These are phyloP conservation scores for Miltochrista miniata DNA, from an alignment of 2,888 invertebrate species.

Conservation along the genomic window DNA sequence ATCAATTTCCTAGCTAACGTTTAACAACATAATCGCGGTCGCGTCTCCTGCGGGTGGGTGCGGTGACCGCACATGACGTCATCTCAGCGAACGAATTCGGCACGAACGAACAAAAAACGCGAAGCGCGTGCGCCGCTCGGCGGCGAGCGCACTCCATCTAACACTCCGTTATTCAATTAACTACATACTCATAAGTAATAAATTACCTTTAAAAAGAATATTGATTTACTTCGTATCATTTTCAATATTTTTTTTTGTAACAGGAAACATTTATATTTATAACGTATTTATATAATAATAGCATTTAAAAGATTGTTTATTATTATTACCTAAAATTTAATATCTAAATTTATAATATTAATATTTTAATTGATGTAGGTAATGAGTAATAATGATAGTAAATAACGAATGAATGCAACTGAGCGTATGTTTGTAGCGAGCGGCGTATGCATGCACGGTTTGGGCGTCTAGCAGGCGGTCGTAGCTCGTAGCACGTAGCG, in stretches of 20 bases:
- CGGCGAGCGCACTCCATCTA: conserved; percentile 73
- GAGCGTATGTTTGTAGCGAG: conserved; percentile 72
- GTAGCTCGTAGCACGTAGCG: conserved; percentile 31
- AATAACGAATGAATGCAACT: conserved; percentile 79
- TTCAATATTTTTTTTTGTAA: conserved; percentile 83
- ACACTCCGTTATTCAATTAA: conserved; percentile 82
- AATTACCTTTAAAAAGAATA: conserved; percentile 83
- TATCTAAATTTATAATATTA: conserved; percentile 82
- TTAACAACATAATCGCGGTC: conserved; percentile 81
- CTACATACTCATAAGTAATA: conserved; percentile 83
- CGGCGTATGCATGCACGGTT: conserved; percentile 50
- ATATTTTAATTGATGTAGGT: conserved; percentile 83
- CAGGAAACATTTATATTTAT: conserved; percentile 85
- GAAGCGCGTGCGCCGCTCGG: conserved; percentile 75
- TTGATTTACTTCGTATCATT: conserved; percentile 83
- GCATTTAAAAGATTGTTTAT: conserved; percentile 85
- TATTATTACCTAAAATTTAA: conserved; percentile 84
- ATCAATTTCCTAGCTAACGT: conserved; percentile 84
- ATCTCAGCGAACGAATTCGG: conserved; percentile 73
- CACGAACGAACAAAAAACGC: conserved; percentile 73
- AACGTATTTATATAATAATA: conserved; percentile 85
- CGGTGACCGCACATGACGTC: conserved; percentile 51
- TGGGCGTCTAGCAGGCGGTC: conserved; percentile 40
- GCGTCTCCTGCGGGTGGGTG: conserved; percentile 68
- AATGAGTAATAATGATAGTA: conserved; percentile 80